These are phyloP conservation scores for Aythya baeri DNA, from an alignment of 2,113 vertebrate species.

Conservation along the genomic window DNA sequence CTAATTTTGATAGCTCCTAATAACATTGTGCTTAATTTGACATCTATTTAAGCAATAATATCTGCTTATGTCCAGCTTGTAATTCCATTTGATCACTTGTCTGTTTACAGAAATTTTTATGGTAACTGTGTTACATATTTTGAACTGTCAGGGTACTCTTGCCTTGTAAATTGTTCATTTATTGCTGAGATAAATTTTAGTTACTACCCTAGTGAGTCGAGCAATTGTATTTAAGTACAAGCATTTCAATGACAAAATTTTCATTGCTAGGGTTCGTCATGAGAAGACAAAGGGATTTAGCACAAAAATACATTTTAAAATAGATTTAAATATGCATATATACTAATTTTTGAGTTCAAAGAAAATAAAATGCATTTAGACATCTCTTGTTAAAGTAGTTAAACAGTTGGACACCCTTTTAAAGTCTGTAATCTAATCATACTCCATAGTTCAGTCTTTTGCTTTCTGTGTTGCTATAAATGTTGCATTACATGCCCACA, in stretches of 20 bases:
- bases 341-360: not conserved
- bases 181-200: not conserved
- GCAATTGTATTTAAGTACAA: not conserved
- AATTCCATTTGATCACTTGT: not conserved
- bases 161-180: not conserved
- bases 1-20: not conserved
- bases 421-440: not conserved
- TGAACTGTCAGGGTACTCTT: not conserved
- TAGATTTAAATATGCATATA: not conserved
- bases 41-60: not conserved
- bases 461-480: not conserved
- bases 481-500: not conserved
- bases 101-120: not conserved
- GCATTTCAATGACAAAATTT: not conserved
- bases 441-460: not conserved
- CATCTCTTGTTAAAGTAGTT: not conserved
- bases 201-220: not conserved
- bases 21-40: not conserved
- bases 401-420: not conserved
- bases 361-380: not conserved
- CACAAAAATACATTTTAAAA: not conserved
- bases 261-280: not conserved
- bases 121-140: not conserved
- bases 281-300: not conserved
- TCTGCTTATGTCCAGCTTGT: not conserved